These are phyloP conservation scores for pig (Sus scrofa) DNA, from an alignment of 2,113 vertebrate genomes.

Conservation along the genomic window T2T-Sscrofa CM000817.6:79047001-79047500, in stretches of 20 bases:
- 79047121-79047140: not conserved
- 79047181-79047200: not conserved
- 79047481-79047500: not conserved
- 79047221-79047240: not conserved
- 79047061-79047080: not conserved
- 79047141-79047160: conserved; percentile 16
- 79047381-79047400: not conserved
- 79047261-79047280: not conserved
- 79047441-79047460: not conserved
- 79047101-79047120: not conserved
- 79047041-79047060: not conserved
- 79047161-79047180: too few species aligned
- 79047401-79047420: not conserved
- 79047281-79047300: not conserved
- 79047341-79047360: not conserved
- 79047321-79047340: conserved; percentile 24
- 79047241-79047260: not conserved
- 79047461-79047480: not conserved
- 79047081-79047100: not conserved
- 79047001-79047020: not conserved
- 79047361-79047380: not conserved
- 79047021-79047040: not conserved
- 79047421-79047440: not conserved
- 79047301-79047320: not conserved
- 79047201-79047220: not conserved